Percentiles rank a stretch among this genome's conserved stretches.
phyloP scores from a whole-genome alignment of 2,113 vertebrate genomes.

The Megalops atlanticus region DNA sequence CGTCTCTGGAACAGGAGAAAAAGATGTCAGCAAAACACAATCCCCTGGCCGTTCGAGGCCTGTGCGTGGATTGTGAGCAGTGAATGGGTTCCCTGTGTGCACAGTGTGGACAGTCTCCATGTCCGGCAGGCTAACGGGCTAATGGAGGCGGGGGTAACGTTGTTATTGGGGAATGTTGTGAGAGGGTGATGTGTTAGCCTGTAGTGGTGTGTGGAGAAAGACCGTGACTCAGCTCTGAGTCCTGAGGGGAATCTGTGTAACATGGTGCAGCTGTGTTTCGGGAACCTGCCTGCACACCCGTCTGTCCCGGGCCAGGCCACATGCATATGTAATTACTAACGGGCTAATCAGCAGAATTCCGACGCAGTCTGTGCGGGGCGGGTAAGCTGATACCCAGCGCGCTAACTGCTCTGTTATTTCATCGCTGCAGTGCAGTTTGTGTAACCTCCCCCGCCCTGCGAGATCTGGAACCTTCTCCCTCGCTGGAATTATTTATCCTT shows the following conservation, averaged over 20 bases:
- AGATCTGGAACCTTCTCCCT: constrained; percentile 20
- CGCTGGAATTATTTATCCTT: constrained; percentile 22
- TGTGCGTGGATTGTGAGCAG: too few species aligned
- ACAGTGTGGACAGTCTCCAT: not conserved
- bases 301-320: constrained; percentile 13
- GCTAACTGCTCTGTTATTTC: not conserved
- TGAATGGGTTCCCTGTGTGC: too few species aligned
- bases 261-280: constrained; percentile 22
- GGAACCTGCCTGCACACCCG: not conserved
- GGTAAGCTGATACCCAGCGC: constrained; percentile 12
- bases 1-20: too few species aligned
- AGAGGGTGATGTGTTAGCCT: not conserved
- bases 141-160: not conserved
- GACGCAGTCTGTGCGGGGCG: constrained; percentile 18
- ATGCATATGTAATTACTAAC: constrained; percentile 23
- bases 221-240: constrained; percentile 15
- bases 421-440: not conserved
- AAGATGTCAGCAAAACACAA: too few species aligned
- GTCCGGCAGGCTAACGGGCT: not conserved
- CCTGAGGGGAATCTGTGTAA: constrained; percentile 38
- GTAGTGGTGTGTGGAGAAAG: not conserved
- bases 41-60: too few species aligned
- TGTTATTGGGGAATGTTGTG: not conserved
- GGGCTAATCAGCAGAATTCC: constrained; percentile 34
- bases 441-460: not conserved